Percentiles rank a stretch among this genome's conserved stretches.
Evolutionary conservation across 2,797 vertebrate genomes (phyloP).

Genomic region (Heliangelus exortis): DNA sequence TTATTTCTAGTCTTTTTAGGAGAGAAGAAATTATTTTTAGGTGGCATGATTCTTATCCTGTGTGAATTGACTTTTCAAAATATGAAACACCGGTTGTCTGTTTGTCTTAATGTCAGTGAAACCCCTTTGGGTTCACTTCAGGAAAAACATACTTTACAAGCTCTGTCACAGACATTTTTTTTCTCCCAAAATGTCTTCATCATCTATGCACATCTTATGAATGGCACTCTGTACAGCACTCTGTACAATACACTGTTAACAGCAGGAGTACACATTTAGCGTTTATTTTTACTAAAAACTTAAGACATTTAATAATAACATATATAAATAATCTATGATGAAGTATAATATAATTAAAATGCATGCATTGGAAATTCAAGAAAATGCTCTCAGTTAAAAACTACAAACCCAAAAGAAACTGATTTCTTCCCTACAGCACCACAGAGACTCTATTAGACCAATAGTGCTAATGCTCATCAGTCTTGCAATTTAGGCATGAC

Average conservation of each 20-base stretch:
- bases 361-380: not conserved
- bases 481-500: not conserved
- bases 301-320: not conserved
- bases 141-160: not conserved
- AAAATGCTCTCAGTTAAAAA: not conserved
- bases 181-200: not conserved
- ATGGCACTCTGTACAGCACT: not conserved
- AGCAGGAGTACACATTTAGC: not conserved
- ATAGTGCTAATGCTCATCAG: not conserved
- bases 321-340: not conserved
- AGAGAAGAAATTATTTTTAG: conserved; percentile 57
- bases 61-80: conserved; percentile 58
- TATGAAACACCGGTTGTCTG: conserved; percentile 55
- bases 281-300: not conserved
- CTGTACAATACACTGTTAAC: not conserved
- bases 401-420: not conserved
- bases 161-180: not conserved
- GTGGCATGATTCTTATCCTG: not conserved
- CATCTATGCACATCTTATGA: not conserved
- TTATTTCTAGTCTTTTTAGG: conserved; percentile 60
- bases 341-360: not conserved
- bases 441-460: not conserved
- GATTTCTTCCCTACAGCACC: not conserved
- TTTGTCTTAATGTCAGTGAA: conserved; percentile 50
- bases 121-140: conserved; percentile 10